Evolutionary conservation across 1,140 invertebrate species (phyloP), one percentile per base, ranked within the genome.

Genomic region (Delia radicum): DNA sequence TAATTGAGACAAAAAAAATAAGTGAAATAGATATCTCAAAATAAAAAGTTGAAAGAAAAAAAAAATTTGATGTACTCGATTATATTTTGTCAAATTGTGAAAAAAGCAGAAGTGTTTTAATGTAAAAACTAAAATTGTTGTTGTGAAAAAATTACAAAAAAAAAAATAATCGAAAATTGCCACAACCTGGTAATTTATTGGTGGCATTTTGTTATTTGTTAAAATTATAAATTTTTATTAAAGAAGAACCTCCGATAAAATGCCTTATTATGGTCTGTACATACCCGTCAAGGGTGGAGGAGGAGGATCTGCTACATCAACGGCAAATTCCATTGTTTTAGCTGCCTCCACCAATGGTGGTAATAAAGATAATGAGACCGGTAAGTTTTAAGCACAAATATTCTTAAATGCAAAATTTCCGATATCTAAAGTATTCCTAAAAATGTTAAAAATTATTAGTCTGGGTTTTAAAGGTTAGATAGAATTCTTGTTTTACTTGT

Each of bases 211-310:
- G 15, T 18, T n/a, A 48, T n/a, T 13, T 13, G 18, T 48, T 48
- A 18, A 48, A n/a, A n/a, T 1, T n/a, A 33, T 33, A 33, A 33
- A 33, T 3, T n/a, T n/a, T n/a, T 48, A 48, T 13, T n/a, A 4
- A n/a, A n/a, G n/a, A 55, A 21, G 10, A 55, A 55, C 48, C 48
- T 55, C 48, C 48, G 21, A 55, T 2, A 63, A 74, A 74, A 74
- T 74, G 73, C 73, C 73, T 21, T 74, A 62, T 63, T 74, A 74
- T 62, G 73, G 73, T 33, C 46, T 74, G 4, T 74, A 74, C 21
- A 74, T 74, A 48, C 73, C 73, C 28, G 29, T 24, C 8, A 62
- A 62, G 73, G 73, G 48, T 33, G 73, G 29, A 62, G 42, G 24
- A 24, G n/a, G 48, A 62, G 27, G 26, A 28, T 46, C 71, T 12